These are phyloP conservation scores for Tetheella fluctuosa DNA, from an alignment of 2,888 invertebrate genomes.

Conservation along the genomic window DNA sequence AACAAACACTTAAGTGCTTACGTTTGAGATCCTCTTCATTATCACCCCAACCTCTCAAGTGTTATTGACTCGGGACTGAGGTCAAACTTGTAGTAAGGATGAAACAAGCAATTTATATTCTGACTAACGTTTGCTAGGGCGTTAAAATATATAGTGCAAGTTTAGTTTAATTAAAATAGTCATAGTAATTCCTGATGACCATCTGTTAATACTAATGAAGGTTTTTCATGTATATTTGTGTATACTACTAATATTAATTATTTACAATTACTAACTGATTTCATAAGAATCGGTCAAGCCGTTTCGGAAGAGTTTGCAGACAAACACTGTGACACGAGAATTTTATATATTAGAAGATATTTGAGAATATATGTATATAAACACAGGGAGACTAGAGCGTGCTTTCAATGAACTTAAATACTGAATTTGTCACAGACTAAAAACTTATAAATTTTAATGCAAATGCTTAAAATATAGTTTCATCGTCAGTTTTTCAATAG, in stretches of 20 bases:
- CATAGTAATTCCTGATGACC: no score
- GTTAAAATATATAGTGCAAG: no score
- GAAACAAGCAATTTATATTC: neutral
- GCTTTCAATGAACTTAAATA: neutral
- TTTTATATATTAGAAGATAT: no score
- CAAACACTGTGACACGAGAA: no score
- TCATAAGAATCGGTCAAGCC: no score
- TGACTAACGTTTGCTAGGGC: neutral
- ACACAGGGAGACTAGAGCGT: neutral
- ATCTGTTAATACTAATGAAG: no score
- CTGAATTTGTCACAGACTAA: neutral
- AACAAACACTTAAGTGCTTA: neutral
- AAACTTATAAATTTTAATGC: neutral
- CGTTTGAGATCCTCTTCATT: conserved; percentile 4
- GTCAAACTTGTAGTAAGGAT: neutral
- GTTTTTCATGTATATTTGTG: no score
- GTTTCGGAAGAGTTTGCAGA: no score
- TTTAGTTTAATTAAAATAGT: no score
- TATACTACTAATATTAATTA: no score
- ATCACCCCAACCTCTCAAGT: neutral
- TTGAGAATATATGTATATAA: no score
- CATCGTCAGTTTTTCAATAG: neutral
- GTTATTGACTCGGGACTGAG: neutral
- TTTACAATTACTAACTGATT: no score
- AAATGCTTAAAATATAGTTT: neutral